These are phyloP conservation scores for Meteorus sp. DNA, from an alignment of 1,140 invertebrate species.

Conservation along the genomic window DNA sequence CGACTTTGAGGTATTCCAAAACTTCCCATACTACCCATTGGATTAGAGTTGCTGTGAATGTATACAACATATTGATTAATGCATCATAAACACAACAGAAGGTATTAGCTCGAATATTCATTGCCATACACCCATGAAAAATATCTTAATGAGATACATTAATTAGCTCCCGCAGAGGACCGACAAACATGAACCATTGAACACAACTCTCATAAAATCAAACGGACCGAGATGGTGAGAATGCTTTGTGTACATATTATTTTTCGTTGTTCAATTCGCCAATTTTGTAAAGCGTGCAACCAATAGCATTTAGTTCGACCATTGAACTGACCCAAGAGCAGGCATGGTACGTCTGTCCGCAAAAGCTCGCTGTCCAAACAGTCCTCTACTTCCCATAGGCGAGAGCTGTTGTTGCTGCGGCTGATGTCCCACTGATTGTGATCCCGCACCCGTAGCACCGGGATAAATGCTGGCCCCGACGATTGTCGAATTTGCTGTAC, in stretches of 20 bases:
- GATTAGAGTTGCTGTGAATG: slow-evolving; percentile 61
- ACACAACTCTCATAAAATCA: too few species aligned
- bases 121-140: too few species aligned
- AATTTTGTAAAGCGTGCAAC: background rate
- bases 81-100: background rate
- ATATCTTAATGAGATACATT: too few species aligned
- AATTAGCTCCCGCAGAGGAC: too few species aligned
- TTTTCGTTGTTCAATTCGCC: too few species aligned
- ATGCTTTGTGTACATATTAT: too few species aligned
- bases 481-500: slow-evolving; percentile 50
- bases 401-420: slow-evolving; percentile 62
- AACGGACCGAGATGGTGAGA: too few species aligned
- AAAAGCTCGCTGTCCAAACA: slow-evolving; percentile 77
- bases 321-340: slow-evolving; percentile 63
- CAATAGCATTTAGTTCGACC: slow-evolving; percentile 21
- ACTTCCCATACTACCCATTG: slow-evolving; percentile 66
- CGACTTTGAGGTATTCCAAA: slow-evolving; percentile 67
- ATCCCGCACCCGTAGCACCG: slow-evolving; percentile 39
- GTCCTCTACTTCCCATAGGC: slow-evolving; percentile 66
- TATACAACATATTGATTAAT: slow-evolving; percentile 13
- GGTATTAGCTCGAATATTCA: background rate
- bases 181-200: too few species aligned
- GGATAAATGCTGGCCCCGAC: slow-evolving; percentile 54
- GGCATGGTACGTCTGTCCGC: slow-evolving; percentile 77
- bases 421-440: slow-evolving; percentile 51